Evolutionary conservation across 2,888 invertebrate genomes (phyloP).

Genomic region (Troides helena): DNA sequence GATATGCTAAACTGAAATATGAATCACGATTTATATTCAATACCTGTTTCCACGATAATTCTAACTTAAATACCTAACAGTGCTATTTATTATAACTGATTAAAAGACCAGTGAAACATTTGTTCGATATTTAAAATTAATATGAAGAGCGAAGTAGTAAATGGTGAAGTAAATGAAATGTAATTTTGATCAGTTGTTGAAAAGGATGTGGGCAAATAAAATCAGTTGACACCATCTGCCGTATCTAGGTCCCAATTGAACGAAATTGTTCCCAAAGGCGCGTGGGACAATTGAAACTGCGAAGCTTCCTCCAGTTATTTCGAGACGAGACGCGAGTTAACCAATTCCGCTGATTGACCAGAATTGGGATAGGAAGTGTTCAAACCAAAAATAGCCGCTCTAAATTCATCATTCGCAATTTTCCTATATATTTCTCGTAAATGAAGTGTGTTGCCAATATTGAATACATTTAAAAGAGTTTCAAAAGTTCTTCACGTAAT

Average conservation of each 20-base stretch:
- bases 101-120: neutral
- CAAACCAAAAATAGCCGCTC: constrained; percentile 33
- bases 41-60: neutral
- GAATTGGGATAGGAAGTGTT: constrained; percentile 32
- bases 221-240: constrained; percentile 11
- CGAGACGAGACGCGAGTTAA: constrained; percentile 44
- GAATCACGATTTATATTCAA: neutral
- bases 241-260: constrained; percentile 39
- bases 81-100: too few species aligned
- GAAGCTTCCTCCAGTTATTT: constrained; percentile 49
- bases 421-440: constrained; percentile 8
- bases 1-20: neutral
- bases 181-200: neutral
- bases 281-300: constrained; percentile 40
- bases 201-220: constrained; percentile 21
- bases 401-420: constrained; percentile 28
- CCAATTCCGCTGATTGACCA: constrained; percentile 39
- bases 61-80: neutral
- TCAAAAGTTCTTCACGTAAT: too few species aligned
- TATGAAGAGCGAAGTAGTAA: neutral
- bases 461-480: too few species aligned
- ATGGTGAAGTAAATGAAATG: neutral
- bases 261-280: constrained; percentile 35
- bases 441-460: neutral
- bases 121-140: neutral